phyloP scores from a whole-genome alignment of 2,888 invertebrate genomes.

The Cataglyphis cursor region DNA sequence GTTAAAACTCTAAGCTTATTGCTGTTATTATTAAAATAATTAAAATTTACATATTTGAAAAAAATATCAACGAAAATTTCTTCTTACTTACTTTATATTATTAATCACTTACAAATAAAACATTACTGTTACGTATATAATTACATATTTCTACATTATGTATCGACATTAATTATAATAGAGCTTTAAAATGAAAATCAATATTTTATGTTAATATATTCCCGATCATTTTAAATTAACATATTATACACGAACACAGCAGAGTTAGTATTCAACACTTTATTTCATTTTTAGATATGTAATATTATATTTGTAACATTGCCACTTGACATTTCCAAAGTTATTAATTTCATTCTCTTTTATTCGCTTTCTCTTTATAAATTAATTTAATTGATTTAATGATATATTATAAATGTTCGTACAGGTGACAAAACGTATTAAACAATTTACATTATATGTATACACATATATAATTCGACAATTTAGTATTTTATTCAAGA shows the following conservation, averaged over 20 bases:
- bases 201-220: constrained; percentile 3
- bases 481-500: constrained; percentile 42
- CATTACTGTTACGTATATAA: constrained; percentile 1
- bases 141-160: constrained; percentile 21
- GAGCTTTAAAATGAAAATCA: constrained; percentile 22
- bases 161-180: neutral
- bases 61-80: neutral
- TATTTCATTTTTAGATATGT: neutral
- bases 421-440: constrained; percentile 26
- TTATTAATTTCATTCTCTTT: constrained; percentile 7
- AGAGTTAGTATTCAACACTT: neutral
- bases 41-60: neutral
- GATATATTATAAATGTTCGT: neutral
- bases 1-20: too few species aligned
- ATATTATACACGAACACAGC: neutral
- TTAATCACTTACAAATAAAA: constrained; percentile 23
- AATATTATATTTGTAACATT: constrained; percentile 6
- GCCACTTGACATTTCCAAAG: neutral
- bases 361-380: neutral
- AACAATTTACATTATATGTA: constrained; percentile 44
- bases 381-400: constrained; percentile 4
- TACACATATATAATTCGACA: constrained; percentile 43
- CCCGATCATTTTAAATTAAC: constrained; percentile 8
- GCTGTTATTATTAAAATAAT: too few species aligned
- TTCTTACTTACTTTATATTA: neutral